Conservation (phyloP, 1,140 invertebrate species). For the Neuroterus valhalla region DNA sequence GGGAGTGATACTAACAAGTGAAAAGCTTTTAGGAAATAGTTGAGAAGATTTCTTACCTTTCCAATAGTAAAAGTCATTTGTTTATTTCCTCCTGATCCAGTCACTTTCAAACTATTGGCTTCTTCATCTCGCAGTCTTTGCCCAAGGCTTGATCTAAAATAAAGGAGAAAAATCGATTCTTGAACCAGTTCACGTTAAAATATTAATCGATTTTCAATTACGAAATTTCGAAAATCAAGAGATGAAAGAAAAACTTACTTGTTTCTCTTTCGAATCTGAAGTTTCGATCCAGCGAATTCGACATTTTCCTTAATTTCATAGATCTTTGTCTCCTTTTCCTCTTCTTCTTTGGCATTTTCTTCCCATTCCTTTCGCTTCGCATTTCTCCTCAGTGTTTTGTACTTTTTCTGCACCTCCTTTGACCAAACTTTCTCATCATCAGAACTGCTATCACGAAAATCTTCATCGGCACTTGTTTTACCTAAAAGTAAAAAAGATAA, state of each 20-base stretch:
- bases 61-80: slow-evolving; percentile 86
- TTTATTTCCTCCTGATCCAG: slow-evolving; percentile 80
- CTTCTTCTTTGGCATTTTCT: slow-evolving; percentile 68
- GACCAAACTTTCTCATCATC: slow-evolving; percentile 88
- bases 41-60: slow-evolving; percentile 75
- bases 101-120: slow-evolving; percentile 74
- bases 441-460: slow-evolving; percentile 68
- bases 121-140: slow-evolving; percentile 80
- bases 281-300: slow-evolving; percentile 76
- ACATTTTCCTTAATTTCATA: slow-evolving; percentile 81
- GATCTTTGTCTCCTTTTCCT: slow-evolving; percentile 75
- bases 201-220: slow-evolving; percentile 42
- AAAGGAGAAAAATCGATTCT: slow-evolving; percentile 47
- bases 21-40: slow-evolving; percentile 12
- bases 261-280: slow-evolving; percentile 73
- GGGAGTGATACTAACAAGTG: neutral
- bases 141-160: slow-evolving; percentile 80
- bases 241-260: slow-evolving; percentile 68
- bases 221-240: slow-evolving; percentile 21
- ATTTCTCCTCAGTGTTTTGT: slow-evolving; percentile 75
- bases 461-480: slow-evolving; percentile 60
- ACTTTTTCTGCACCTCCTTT: slow-evolving; percentile 87
- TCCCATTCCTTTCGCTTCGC: slow-evolving; percentile 69
- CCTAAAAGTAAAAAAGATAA: slow-evolving; percentile 45
- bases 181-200: slow-evolving; percentile 36